A percentile compares a stretch with the other conserved stretches of the same genome.
Evolutionary conservation across 1,140 invertebrate genomes (phyloP).

Genomic region (Drosophila lacteicornis): DNA sequence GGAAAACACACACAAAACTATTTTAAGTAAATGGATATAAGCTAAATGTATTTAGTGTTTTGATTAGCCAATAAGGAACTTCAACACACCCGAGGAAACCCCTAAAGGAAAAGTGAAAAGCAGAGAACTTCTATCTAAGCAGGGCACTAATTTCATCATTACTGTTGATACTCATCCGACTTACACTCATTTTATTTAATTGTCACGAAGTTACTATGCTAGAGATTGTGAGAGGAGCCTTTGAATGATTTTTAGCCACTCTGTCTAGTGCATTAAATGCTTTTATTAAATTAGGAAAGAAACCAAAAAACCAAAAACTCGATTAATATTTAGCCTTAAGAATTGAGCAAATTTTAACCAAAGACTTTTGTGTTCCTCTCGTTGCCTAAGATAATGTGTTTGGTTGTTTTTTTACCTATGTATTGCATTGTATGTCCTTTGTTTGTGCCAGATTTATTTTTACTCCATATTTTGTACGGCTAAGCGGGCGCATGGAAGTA

Average conservation of each 20-base stretch:
- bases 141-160: constrained; percentile 52
- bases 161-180: constrained; percentile 37
- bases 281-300: constrained; percentile 53
- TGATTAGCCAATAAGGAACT: constrained; percentile 70
- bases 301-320: constrained; percentile 20
- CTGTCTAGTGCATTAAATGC: constrained; percentile 74
- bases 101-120: constrained; percentile 24
- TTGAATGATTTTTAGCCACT: constrained; percentile 66
- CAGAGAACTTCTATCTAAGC: constrained; percentile 45
- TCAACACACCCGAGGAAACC: constrained; percentile 39
- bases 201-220: constrained; percentile 48
- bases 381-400: constrained; percentile 31
- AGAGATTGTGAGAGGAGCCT: constrained; percentile 28
- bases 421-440: background rate
- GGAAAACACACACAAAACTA: constrained; percentile 44
- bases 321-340: constrained; percentile 60
- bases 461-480: constrained; percentile 19
- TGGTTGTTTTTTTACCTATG: constrained; percentile 13
- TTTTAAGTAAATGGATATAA: constrained; percentile 64
- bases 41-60: constrained; percentile 83
- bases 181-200: constrained; percentile 40
- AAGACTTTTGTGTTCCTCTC: constrained; percentile 73
- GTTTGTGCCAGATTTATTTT: constrained; percentile 10
- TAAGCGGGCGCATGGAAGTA: constrained; percentile 41
- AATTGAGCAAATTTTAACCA: constrained; percentile 61